A percentile compares a stretch with the other conserved stretches of the same genome.
phyloP scores from a whole-genome alignment of 1,140 invertebrate species.

The Diachasma alloeum region DNA sequence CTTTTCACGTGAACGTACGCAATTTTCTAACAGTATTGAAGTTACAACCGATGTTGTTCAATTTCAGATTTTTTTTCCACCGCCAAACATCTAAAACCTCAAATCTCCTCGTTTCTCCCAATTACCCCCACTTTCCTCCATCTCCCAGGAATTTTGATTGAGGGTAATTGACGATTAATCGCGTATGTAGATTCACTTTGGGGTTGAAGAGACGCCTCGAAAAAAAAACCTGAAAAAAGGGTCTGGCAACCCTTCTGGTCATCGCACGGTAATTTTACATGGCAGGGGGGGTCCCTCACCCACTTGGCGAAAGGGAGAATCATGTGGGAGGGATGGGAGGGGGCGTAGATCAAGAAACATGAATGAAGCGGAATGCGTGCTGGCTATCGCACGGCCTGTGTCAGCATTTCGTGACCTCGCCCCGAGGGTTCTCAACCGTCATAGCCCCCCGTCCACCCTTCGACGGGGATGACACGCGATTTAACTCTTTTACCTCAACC shows the following conservation, averaged over 20 bases:
- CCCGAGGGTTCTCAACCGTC: conserved; percentile 51
- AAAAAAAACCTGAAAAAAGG: not conserved
- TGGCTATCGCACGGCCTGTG: conserved; percentile 57
- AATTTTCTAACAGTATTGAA: too few species aligned
- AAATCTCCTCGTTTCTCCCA: not conserved
- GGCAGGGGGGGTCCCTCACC: not conserved
- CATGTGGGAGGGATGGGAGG: not conserved
- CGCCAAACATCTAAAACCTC: not conserved
- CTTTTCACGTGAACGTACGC: too few species aligned
- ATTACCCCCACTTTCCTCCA: not conserved
- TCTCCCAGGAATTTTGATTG: conserved; percentile 7
- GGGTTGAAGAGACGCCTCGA: not conserved
- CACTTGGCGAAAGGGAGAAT: not conserved
- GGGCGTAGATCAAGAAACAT: conserved; percentile 55
- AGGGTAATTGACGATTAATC: conserved; percentile 18
- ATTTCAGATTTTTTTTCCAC: too few species aligned
- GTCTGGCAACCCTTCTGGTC: not conserved
- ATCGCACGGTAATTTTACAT: conserved; percentile 7
- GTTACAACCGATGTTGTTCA: too few species aligned
- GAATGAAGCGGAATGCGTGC: conserved; percentile 62
- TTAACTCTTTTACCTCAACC: not conserved
- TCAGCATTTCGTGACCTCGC: conserved; percentile 59
- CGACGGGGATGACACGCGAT: not conserved
- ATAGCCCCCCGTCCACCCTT: not conserved
- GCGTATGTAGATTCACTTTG: conserved; percentile 12